Evolutionary conservation across 2,113 vertebrate genomes (phyloP).

Genomic region (Acanthochromis polyacanthus): DNA sequence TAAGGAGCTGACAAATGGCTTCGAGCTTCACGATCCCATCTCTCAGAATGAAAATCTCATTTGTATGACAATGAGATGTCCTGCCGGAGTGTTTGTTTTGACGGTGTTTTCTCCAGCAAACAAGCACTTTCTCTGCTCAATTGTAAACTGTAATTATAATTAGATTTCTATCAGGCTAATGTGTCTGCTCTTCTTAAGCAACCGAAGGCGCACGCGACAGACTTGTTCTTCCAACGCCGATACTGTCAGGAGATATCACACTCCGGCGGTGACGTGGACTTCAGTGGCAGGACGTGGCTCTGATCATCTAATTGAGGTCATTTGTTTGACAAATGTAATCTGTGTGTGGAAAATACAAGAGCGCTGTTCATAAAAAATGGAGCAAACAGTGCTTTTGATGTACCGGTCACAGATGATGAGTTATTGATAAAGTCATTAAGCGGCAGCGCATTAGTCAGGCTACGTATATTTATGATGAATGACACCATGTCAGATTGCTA

Average conservation of each 20-base stretch:
- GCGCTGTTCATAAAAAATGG: conserved; percentile 14
- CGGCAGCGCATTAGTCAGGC: conserved; percentile 43
- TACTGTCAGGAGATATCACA: conserved; percentile 26
- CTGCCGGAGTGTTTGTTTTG: conserved; percentile 18
- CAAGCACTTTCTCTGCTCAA: conserved; percentile 19
- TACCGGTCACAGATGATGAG: conserved; percentile 61
- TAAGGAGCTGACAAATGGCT: conserved; percentile 60
- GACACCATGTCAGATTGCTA: conserved; percentile 34
- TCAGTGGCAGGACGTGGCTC: not conserved
- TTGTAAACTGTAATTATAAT: conserved; percentile 19
- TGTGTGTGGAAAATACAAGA: conserved; percentile 13
- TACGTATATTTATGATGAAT: conserved; percentile 57
- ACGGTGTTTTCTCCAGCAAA: conserved; percentile 29
- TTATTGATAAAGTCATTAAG: conserved; percentile 72
- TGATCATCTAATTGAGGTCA: conserved; percentile 41
- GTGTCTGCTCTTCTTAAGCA: conserved; percentile 2
- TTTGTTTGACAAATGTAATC: conserved; percentile 55
- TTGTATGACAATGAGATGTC: conserved; percentile 45
- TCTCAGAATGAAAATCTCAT: conserved; percentile 50
- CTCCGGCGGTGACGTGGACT: not conserved
- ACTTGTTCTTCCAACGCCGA: conserved; percentile 14
- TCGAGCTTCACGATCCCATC: conserved; percentile 50
- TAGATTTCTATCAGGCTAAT: conserved; percentile 38
- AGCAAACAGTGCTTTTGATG: conserved; percentile 42
- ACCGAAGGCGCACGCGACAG: not conserved